Percentiles rank a stretch among this genome's conserved stretches.
These are phyloP conservation scores for Babylonia areolata DNA, from an alignment of 1,140 invertebrate species.

Conservation along the genomic window DNA sequence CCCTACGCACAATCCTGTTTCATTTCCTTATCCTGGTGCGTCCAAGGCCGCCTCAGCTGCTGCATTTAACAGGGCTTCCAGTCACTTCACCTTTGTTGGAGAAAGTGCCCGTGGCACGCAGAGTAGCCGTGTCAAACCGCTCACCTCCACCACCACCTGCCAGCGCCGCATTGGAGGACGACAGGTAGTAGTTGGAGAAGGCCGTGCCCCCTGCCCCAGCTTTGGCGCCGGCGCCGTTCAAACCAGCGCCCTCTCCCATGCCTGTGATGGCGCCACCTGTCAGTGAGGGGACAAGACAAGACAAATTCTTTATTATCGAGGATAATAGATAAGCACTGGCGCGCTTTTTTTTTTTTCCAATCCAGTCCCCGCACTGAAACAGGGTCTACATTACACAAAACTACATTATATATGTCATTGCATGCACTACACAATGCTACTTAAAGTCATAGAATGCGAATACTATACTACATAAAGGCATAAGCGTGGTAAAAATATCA, in stretches of 20 bases:
- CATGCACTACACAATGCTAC: too few species aligned
- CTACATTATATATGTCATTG: too few species aligned
- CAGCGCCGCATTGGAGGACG: background rate
- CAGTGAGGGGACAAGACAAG: too few species aligned
- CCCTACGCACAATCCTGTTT: background rate
- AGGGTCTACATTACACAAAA: too few species aligned
- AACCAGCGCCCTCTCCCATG: constrained; percentile 37
- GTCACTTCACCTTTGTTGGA: constrained; percentile 59
- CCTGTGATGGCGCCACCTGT: background rate
- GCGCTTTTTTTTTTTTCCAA: too few species aligned
- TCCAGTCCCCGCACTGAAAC: too few species aligned
- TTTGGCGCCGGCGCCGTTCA: constrained; percentile 28
- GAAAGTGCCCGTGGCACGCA: constrained; percentile 62
- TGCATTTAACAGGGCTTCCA: constrained; percentile 25
- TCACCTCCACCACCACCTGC: constrained; percentile 46
- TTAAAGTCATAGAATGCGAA: too few species aligned
- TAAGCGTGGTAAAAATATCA: too few species aligned
- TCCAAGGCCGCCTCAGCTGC: constrained; percentile 32
- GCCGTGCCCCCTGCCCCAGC: constrained; percentile 40
- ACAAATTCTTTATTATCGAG: too few species aligned
- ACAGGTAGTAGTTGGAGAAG: constrained; percentile 40
- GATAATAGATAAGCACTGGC: too few species aligned
- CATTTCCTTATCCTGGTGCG: constrained; percentile 31
- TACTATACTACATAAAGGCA: too few species aligned
- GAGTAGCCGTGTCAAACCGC: constrained; percentile 56